Percentiles rank a stretch among this genome's conserved stretches.
These are phyloP conservation scores for Tetrao urogallus DNA, from an alignment of 2,113 vertebrate genomes.

Conservation along the genomic window DNA sequence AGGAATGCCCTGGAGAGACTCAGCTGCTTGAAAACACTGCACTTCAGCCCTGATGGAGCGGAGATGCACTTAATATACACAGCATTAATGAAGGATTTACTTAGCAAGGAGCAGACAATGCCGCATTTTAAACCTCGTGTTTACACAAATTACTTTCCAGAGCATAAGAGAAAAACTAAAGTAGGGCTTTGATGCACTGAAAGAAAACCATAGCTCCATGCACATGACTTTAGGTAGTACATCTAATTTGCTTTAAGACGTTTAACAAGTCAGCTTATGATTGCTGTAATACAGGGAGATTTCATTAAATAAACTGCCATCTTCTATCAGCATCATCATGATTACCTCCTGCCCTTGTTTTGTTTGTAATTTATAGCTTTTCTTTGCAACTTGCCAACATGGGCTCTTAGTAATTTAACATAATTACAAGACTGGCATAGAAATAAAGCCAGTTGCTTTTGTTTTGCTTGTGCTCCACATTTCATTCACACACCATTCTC, in stretches of 20 bases:
- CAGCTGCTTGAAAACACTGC: background rate
- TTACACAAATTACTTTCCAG: slow-evolving; percentile 4
- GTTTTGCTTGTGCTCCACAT: background rate
- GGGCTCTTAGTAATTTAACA: background rate
- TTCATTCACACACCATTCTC: background rate
- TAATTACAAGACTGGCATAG: background rate
- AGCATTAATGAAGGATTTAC: slow-evolving; percentile 46
- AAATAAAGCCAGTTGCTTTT: background rate
- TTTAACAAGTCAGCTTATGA: slow-evolving; percentile 34
- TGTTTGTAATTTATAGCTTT: slow-evolving; percentile 13
- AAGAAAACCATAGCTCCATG: background rate
- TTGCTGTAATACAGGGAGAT: background rate
- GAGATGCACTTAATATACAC: slow-evolving; percentile 24
- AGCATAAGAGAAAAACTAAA: background rate
- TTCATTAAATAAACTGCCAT: slow-evolving; percentile 34
- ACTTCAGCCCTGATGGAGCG: background rate
- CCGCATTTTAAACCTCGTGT: slow-evolving; percentile 5
- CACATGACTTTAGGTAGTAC: background rate
- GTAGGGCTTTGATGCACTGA: background rate
- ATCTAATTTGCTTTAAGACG: slow-evolving; percentile 12
- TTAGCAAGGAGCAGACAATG: background rate
- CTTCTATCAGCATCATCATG: slow-evolving; percentile 34
- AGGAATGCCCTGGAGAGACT: background rate
- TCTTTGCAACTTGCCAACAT: background rate
- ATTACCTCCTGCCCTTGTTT: background rate